phyloP scores from a whole-genome alignment of 2,113 vertebrate species.

The Paramormyrops kingsleyae region DNA sequence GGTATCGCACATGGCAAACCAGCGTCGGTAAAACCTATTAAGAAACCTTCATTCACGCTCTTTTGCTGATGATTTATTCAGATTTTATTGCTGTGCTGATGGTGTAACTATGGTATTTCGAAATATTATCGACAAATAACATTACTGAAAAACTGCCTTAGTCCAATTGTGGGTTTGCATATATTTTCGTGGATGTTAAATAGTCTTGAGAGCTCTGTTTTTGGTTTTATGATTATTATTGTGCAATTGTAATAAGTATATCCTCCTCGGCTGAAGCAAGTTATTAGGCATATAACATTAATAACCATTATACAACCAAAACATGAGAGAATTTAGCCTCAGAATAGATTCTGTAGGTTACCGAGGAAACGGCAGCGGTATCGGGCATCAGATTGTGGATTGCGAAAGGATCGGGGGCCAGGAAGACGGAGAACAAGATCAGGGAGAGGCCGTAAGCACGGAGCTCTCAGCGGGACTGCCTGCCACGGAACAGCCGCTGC shows the following conservation, averaged over 20 bases:
- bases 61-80: not conserved
- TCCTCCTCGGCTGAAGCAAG: not conserved
- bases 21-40: not conserved
- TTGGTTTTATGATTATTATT: slow-evolving; percentile 1
- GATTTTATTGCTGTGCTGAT: not conserved
- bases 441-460: slow-evolving; percentile 44
- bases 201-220: not conserved
- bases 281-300: slow-evolving; percentile 12
- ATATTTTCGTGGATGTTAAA: not conserved
- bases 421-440: slow-evolving; percentile 36
- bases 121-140: not conserved
- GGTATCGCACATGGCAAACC: slow-evolving; percentile 7
- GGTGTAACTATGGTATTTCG: not conserved
- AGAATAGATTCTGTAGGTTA: slow-evolving; percentile 42
- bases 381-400: slow-evolving; percentile 41
- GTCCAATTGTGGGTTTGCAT: not conserved
- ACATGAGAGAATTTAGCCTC: slow-evolving; percentile 50
- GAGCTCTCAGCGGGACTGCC: slow-evolving; percentile 30
- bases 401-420: slow-evolving; percentile 45
- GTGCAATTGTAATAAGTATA: not conserved
- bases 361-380: slow-evolving; percentile 45
- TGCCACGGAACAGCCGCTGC: slow-evolving; percentile 27
- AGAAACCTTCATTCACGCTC: not conserved
- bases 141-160: slow-evolving; percentile 1
- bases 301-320: slow-evolving; percentile 32